A percentile compares a stretch with the other conserved stretches of the same genome.
Evolutionary conservation across 1,140 invertebrate genomes (phyloP).

Genomic region (Drosophila miranda): DNA sequence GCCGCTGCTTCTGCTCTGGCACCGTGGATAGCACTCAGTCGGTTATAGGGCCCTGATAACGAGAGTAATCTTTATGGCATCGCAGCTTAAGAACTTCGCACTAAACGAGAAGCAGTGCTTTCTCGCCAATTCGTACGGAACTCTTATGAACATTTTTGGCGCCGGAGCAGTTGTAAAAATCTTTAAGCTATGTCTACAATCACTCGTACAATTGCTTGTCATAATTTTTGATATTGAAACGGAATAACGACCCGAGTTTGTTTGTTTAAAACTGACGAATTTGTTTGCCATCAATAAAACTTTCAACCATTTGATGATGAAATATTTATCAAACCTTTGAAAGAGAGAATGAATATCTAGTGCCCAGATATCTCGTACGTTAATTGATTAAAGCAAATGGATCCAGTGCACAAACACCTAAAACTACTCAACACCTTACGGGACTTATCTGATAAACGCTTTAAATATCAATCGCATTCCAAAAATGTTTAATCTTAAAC

Average conservation of each 20-base stretch:
- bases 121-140: conserved; percentile 15
- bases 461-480: no score
- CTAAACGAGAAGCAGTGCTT: conserved; percentile 12
- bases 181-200: conserved; percentile 22
- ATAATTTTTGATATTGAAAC: neutral
- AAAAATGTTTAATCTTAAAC: no score
- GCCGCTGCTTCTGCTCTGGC: neutral
- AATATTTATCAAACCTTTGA: no score
- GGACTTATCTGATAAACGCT: no score
- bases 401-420: no score
- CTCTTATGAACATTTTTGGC: conserved; percentile 16
- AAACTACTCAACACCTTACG: no score
- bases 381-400: no score
- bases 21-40: neutral
- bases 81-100: conserved; percentile 8
- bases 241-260: conserved; percentile 9
- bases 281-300: no score
- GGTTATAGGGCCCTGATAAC: conserved; percentile 25
- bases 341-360: no score
- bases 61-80: conserved; percentile 56
- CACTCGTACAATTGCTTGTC: conserved; percentile 16
- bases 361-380: no score
- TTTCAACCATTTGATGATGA: no score
- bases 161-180: conserved; percentile 20
- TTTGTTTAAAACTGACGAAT: neutral